Conservation (phyloP, 2,797 vertebrate genomes). For the Percopsis omiscomaycus region DNA sequence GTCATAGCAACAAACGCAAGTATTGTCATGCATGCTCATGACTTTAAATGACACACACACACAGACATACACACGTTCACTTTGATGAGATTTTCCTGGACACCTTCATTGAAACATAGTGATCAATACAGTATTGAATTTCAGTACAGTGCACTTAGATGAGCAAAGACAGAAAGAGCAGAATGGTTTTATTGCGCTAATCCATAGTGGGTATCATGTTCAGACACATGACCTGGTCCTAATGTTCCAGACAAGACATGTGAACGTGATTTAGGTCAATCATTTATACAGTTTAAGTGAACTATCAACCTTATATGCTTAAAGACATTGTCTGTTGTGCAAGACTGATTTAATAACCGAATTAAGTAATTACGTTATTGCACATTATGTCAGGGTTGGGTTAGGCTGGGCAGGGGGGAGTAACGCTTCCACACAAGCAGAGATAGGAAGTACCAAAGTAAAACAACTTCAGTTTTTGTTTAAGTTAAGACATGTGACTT, state of each 20-base stretch:
- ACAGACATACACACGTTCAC: slow-evolving; percentile 1
- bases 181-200: no score
- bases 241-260: background rate
- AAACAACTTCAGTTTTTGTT: no score
- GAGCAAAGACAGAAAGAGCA: no score
- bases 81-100: background rate
- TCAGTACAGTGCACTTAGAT: background rate
- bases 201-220: background rate
- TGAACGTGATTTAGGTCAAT: background rate
- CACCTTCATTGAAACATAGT: slow-evolving; percentile 11
- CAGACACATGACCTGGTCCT: background rate
- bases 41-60: background rate
- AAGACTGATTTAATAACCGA: slow-evolving; percentile 9
- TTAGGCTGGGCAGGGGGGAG: no score
- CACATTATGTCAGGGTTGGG: slow-evolving; percentile 27
- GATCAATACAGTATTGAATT: slow-evolving; percentile 2
- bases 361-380: slow-evolving; percentile 22
- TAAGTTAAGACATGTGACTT: no score
- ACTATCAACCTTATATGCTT: background rate
- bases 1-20: background rate
- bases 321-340: background rate
- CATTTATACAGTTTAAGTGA: slow-evolving; percentile 6
- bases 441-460: no score
- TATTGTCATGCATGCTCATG: background rate
- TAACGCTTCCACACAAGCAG: no score